Conservation (phyloP, 2,113 vertebrate species). For the Ammodytes marinus region DNA sequence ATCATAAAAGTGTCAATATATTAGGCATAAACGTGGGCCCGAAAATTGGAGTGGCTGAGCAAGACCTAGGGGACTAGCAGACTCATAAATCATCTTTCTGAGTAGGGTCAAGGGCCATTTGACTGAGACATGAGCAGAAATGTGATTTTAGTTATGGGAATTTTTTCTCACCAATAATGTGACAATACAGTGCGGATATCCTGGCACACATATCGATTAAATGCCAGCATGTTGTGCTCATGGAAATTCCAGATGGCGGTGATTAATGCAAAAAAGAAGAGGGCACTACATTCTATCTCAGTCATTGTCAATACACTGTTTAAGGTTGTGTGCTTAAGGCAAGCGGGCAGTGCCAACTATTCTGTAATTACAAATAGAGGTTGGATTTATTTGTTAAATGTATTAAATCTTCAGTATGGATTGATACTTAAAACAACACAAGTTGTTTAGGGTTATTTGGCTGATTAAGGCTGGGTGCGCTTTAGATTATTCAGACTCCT, state of each 20-base stretch:
- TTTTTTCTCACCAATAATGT: constrained; percentile 68
- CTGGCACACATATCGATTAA: constrained; percentile 67
- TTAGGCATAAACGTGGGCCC: constrained; percentile 53
- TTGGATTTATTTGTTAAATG: constrained; percentile 56
- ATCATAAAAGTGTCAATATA: constrained; percentile 65
- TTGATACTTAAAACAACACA: constrained; percentile 39
- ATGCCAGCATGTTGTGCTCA: constrained; percentile 61
- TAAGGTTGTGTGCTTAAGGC: constrained; percentile 10
- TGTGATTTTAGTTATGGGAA: constrained; percentile 62
- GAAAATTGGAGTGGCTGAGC: constrained; percentile 57
- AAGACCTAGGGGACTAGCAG: constrained; percentile 58
- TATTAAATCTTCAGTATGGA: constrained; percentile 10
- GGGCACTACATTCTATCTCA: constrained; percentile 18
- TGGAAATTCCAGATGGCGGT: constrained; percentile 41
- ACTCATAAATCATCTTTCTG: constrained; percentile 80
- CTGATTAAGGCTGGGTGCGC: constrained; percentile 69
- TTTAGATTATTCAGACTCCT: constrained; percentile 78
- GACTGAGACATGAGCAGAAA: constrained; percentile 78
- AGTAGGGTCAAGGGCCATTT: constrained; percentile 76
- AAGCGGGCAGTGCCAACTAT: constrained; percentile 15
- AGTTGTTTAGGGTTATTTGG: constrained; percentile 62
- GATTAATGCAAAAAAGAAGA: constrained; percentile 53
- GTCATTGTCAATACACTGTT: constrained; percentile 31
- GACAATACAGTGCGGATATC: constrained; percentile 57
- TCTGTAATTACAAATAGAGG: constrained; percentile 46